phyloP scores from a whole-genome alignment of 2,113 vertebrate genomes.

The Silurus asotus region DNA sequence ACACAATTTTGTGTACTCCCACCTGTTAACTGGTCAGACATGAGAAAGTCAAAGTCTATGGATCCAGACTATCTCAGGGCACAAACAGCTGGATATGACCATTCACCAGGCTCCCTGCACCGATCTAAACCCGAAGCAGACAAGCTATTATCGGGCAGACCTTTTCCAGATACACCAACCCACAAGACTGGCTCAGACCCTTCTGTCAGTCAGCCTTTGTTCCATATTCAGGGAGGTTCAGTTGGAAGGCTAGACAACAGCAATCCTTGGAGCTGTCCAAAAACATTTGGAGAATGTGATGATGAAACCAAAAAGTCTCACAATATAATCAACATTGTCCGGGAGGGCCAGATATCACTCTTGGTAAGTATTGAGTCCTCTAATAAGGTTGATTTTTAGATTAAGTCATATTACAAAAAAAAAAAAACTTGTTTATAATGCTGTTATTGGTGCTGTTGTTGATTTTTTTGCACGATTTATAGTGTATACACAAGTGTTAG shows the following conservation, averaged over 20 bases:
- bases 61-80: conserved; percentile 73
- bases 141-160: conserved; percentile 76
- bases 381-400: neutral
- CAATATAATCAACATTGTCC: conserved; percentile 94
- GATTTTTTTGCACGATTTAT: too few species aligned
- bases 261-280: conserved; percentile 70
- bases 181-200: conserved; percentile 70
- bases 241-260: conserved; percentile 70
- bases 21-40: conserved; percentile 86
- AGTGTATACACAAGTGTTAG: too few species aligned
- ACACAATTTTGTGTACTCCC: conserved; percentile 86
- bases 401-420: too few species aligned
- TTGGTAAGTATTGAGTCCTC: conserved; percentile 77
- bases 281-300: conserved; percentile 71
- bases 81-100: conserved; percentile 65
- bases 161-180: conserved; percentile 75
- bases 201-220: conserved; percentile 74
- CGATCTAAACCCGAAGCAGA: conserved; percentile 78
- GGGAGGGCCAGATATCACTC: conserved; percentile 94
- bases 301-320: conserved; percentile 88
- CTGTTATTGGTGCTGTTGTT: too few species aligned
- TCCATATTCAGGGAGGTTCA: conserved; percentile 68
- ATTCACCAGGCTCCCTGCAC: conserved; percentile 70
- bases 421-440: too few species aligned
- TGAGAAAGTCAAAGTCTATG: conserved; percentile 81